phyloP scores from a whole-genome alignment of 2,113 vertebrate species.

The Odontesthes bonariensis region DNA sequence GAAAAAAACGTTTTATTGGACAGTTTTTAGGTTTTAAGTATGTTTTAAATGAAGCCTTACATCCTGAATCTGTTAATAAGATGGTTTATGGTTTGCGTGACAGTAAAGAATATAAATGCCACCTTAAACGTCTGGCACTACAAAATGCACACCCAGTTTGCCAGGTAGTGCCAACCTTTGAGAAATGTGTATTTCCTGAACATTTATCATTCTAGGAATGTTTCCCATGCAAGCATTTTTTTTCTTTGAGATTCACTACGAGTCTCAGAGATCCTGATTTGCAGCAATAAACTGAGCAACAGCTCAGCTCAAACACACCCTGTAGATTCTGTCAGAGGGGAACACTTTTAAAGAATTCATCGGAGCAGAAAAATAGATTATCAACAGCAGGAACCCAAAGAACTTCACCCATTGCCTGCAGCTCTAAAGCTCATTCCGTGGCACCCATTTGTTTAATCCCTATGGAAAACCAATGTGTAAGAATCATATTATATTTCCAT shows the following conservation, averaged over 20 bases:
- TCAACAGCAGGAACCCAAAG: not conserved
- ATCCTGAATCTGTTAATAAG: no score
- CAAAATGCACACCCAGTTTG: no score
- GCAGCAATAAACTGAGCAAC: not conserved
- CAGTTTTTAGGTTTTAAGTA: no score
- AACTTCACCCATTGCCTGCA: not conserved
- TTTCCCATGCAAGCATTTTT: no score
- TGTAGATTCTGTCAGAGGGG: not conserved
- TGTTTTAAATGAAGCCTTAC: no score
- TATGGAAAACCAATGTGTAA: not conserved
- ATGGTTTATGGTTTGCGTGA: no score
- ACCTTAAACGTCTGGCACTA: no score
- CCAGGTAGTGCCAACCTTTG: no score
- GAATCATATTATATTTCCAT: not conserved
- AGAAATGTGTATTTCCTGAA: no score
- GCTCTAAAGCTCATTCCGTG: not conserved
- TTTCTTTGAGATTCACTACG: not conserved
- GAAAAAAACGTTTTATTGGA: no score
- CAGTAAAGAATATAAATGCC: no score
- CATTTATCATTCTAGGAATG: no score
- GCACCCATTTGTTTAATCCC: not conserved
- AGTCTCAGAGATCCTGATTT: not conserved
- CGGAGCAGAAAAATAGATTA: not conserved
- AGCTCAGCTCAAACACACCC: not conserved
- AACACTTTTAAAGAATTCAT: slow-evolving; percentile 1